phyloP scores from a whole-genome alignment of 2,888 invertebrate genomes.

The Stenoptilia bipunctidactyla region DNA sequence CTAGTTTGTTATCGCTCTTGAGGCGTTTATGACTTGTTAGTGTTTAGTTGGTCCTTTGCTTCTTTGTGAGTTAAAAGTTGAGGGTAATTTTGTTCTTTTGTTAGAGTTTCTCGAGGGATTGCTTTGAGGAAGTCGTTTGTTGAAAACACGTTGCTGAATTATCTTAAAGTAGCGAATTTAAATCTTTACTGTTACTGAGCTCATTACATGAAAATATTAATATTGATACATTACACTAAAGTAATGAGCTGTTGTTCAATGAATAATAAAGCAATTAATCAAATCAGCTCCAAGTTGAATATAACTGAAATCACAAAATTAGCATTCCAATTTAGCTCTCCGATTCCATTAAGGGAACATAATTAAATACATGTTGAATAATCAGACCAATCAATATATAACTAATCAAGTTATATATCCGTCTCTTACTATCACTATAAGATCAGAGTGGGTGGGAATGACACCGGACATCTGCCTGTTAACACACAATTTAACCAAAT shows the following conservation, averaged over 20 bases:
- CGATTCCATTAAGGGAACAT: slow-evolving; percentile 27
- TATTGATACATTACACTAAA: too few relatives aligned
- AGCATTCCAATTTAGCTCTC: neutral
- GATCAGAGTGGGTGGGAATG: slow-evolving; percentile 32
- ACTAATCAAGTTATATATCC: slow-evolving; percentile 34
- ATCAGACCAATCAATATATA: slow-evolving; percentile 51
- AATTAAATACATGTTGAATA: slow-evolving; percentile 40
- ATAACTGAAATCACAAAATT: neutral
- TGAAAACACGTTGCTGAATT: too few relatives aligned
- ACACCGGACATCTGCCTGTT: slow-evolving; percentile 56
- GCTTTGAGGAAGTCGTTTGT: too few relatives aligned
- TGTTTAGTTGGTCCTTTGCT: slow-evolving; percentile 21
- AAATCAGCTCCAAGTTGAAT: too few relatives aligned
- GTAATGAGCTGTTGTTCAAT: too few relatives aligned
- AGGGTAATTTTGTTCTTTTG: slow-evolving; percentile 9
- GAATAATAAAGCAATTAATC: too few relatives aligned
- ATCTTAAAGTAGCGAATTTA: too few relatives aligned
- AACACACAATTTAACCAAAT: slow-evolving; percentile 68
- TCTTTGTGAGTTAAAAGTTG: slow-evolving; percentile 13
- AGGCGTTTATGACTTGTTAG: slow-evolving; percentile 19
- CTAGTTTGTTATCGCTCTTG: slow-evolving; percentile 20
- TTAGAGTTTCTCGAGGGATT: neutral
- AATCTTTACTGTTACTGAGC: too few relatives aligned
- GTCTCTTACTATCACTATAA: slow-evolving; percentile 21
- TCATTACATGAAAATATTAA: too few relatives aligned